Evolutionary conservation across 2,113 vertebrate species (phyloP).

Genomic region (Indicator indicator): DNA sequence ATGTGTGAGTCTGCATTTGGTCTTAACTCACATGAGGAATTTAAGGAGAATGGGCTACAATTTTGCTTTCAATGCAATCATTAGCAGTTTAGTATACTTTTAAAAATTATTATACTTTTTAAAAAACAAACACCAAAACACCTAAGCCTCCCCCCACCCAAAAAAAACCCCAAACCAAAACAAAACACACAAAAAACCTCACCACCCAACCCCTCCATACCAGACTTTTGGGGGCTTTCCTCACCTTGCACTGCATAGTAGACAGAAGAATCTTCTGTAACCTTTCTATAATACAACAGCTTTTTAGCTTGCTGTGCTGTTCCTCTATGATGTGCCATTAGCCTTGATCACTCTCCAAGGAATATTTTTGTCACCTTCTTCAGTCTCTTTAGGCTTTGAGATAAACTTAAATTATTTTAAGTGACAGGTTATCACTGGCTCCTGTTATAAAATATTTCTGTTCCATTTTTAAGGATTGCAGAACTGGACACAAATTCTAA

Average conservation of each 20-base stretch:
- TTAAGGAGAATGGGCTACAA: not conserved
- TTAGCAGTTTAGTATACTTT: not conserved
- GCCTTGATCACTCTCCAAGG: not conserved
- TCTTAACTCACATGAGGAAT: accelerated
- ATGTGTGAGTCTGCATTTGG: accelerated
- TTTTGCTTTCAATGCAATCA: not conserved
- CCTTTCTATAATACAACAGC: not conserved
- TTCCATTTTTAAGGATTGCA: not conserved
- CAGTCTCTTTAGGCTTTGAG: not conserved
- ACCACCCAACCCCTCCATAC: not conserved
- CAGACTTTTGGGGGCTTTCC: not conserved
- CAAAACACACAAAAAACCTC: too few species aligned
- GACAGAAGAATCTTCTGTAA: not conserved
- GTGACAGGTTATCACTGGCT: not conserved
- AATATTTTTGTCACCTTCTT: not conserved
- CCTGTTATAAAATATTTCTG: not conserved
- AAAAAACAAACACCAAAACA: not conserved
- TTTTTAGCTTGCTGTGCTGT: not conserved
- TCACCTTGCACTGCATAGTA: not conserved
- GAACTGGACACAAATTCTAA: not conserved
- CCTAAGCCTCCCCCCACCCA: not conserved
- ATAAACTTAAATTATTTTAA: not conserved
- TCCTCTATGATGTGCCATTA: not conserved
- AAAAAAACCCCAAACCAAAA: not conserved
- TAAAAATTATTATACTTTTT: not conserved